Conservation (phyloP, 2,113 vertebrate genomes). For the Macaca nemestrina region DNA sequence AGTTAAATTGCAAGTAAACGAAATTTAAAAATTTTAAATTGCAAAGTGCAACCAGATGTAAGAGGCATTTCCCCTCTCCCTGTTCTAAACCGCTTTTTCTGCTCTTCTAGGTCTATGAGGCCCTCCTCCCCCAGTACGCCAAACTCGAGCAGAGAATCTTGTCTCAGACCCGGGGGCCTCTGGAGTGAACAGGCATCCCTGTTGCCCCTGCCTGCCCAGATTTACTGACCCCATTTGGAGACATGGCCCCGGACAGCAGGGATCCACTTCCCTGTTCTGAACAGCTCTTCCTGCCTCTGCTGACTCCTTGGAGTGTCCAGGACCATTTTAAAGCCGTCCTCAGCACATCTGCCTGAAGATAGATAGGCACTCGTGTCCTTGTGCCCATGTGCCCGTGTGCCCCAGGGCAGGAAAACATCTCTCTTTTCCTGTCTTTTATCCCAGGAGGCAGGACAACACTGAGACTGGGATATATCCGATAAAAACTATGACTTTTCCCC, state of each 20-base stretch:
- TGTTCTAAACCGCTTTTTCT: background rate
- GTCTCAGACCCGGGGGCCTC: background rate
- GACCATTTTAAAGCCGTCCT: background rate
- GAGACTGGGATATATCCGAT: background rate
- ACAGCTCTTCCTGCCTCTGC: background rate
- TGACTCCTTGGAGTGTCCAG: background rate
- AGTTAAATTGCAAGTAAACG: background rate
- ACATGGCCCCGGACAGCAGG: background rate
- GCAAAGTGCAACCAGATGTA: background rate
- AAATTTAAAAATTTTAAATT: background rate
- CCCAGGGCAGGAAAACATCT: background rate
- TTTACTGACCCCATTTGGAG: background rate
- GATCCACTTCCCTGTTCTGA: background rate
- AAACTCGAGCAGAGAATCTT: conserved; percentile 70
- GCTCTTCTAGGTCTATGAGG: conserved; percentile 62
- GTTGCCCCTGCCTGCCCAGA: background rate
- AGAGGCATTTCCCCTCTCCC: too few relatives aligned
- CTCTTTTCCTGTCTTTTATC: background rate
- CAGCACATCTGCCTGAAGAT: background rate
- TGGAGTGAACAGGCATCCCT: background rate
- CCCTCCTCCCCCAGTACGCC: conserved; percentile 57
- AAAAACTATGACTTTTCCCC: background rate
- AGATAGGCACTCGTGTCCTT: too few relatives aligned
- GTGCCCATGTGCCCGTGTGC: background rate
- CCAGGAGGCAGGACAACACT: background rate